Base-by-base conservation (phyloP, 2,113 vertebrate species). In the Colossoma macropomum region DNA sequence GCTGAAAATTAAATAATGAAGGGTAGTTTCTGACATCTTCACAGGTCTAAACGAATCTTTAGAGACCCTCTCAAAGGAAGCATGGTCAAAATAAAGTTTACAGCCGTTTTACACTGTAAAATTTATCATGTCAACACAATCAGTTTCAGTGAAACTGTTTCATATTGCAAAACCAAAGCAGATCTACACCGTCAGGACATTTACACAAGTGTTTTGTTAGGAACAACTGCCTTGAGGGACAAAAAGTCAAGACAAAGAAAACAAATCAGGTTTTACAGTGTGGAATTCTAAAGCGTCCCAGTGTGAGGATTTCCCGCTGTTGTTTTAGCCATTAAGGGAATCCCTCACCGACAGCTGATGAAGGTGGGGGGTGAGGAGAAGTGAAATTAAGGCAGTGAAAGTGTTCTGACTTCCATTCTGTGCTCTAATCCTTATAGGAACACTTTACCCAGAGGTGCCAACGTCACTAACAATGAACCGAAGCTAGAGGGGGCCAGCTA, bases 291-390 rank as follows among this genome's bases (percentile, higher is more conserved):
- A 21, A 81, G 54, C 12, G 19, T 32, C 79, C 69, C 52, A 25
- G n/a, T 9, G 68, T 13, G 69, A 81, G 54, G 69, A 63, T 63
- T 72, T 81, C 69, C 69, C 56, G 28, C 45, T 23, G 69, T 34
- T 62, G 69, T 48, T 81, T 62, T 48, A 72, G 45, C 59, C 12
- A 25, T 81, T 81, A 63, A 72, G 54, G 9, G 34, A 81, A 81
- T 63, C 52, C 54, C 23, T 13, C 27, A 1, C 77, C 15, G 13
- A 21, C 52, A 45, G 56, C 54, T 50, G n/a, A 62, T 72, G 34
- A 72, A 34, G 25, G 17, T 17, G 16, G 21, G 16, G 28, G 19
- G 68, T 21, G n/a, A 32, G 77, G 11, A 11, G 60, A 23, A 25
- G 41, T 3, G n/a, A 41, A 69, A 10, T 19, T 4, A 69, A 63